Percentiles rank a stretch among this genome's conserved stretches.
These are phyloP conservation scores for Baronia brevicornis DNA, from an alignment of 2,888 invertebrate species.

Conservation along the genomic window DNA sequence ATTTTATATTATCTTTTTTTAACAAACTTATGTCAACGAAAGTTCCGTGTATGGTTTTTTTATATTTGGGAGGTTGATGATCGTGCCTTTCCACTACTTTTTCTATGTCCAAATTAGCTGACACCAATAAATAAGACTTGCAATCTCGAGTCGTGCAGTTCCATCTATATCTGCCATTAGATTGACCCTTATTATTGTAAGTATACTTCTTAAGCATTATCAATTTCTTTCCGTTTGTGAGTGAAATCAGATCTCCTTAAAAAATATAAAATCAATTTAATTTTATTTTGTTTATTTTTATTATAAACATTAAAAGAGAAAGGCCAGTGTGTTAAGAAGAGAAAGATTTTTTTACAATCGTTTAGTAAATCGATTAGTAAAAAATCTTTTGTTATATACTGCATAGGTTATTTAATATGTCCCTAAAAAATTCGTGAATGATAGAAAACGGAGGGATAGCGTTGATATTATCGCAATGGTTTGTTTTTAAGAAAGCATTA, in stretches of 20 bases:
- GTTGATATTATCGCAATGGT: no score
- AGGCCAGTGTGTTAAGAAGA: no score
- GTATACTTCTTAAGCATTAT: constrained; percentile 22
- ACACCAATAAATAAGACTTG: constrained; percentile 21
- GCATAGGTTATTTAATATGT: no score
- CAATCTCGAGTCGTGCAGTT: constrained; percentile 18
- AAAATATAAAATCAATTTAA: constrained; percentile 3
- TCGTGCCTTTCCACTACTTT: constrained; percentile 16
- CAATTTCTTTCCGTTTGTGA: constrained; percentile 23
- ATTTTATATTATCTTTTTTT: background rate
- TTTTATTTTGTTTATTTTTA: no score
- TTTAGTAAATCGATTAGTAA: no score
- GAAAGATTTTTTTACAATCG: no score
- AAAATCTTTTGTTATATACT: no score
- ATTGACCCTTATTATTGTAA: constrained; percentile 19
- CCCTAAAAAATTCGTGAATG: no score
- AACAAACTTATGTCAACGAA: constrained; percentile 2
- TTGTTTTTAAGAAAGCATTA: no score
- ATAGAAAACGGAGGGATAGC: no score
- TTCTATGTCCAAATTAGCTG: constrained; percentile 22
- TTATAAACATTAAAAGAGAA: no score
- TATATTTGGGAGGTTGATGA: constrained; percentile 18
- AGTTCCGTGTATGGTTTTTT: constrained; percentile 1
- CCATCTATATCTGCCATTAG: constrained; percentile 19
- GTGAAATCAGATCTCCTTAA: constrained; percentile 16